Evolutionary conservation across 2,888 invertebrate species (phyloP).

Genomic region (Melangyna quadrimaculata): DNA sequence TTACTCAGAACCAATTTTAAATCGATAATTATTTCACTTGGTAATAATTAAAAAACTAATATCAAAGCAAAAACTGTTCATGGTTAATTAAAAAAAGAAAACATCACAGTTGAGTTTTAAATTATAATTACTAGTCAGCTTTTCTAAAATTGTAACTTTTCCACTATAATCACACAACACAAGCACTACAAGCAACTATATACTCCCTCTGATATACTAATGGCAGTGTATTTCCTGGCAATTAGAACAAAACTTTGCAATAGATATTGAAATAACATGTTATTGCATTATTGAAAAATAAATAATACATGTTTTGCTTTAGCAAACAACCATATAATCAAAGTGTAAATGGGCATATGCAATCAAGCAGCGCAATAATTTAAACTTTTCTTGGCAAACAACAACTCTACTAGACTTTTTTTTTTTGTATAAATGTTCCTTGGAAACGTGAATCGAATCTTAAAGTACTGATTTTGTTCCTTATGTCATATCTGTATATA

Average conservation of each 20-base stretch:
- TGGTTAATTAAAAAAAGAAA: neutral
- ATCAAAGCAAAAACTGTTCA: neutral
- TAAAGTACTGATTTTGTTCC: constrained; percentile 7
- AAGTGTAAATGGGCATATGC: constrained; percentile 30
- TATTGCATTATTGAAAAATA: constrained; percentile 47
- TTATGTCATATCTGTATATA: neutral
- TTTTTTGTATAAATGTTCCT: constrained; percentile 6
- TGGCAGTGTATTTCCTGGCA: neutral
- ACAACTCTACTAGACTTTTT: constrained; percentile 10
- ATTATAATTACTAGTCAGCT: neutral
- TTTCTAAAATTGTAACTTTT: neutral
- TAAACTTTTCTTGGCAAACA: constrained; percentile 50
- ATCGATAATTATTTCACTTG: neutral
- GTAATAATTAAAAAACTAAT: neutral
- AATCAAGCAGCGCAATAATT: constrained; percentile 54
- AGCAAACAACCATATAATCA: constrained; percentile 54
- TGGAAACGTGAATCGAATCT: neutral
- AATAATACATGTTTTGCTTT: constrained; percentile 32
- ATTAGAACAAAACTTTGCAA: constrained; percentile 33
- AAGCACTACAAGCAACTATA: neutral
- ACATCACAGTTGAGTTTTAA: neutral
- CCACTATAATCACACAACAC: neutral
- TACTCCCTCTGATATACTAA: neutral
- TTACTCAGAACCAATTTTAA: neutral
- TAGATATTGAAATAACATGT: constrained; percentile 41